Base-by-base conservation (phyloP, 2,113 vertebrate species). In the Etheostoma spectabile region DNA sequence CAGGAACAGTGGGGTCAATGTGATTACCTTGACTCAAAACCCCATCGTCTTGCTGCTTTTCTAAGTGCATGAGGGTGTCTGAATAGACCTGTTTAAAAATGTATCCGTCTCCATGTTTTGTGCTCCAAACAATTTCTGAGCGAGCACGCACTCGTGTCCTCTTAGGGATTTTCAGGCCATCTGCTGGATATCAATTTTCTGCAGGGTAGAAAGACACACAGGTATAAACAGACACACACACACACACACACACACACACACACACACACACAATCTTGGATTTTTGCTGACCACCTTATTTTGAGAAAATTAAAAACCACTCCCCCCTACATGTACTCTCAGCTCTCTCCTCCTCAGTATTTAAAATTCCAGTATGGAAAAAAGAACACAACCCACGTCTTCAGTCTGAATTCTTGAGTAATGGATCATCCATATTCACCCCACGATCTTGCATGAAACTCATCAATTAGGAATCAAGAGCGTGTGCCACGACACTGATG, bases 141-240 rank as follows among this genome's bases (percentile, higher is more conserved):
- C 0, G 8, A 73, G 49, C 51, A 55, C 59, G 68, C 67, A 8
- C 55, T 38, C 5, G 4, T 16, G 62, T 83, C 73, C 87, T 60
- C 79, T n/a, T 61, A 80, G 79, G 70, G 72, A 52, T 77, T 74
- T 83, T 59, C 15, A 70, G 83, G 63, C 87, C 86, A 91, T 86
- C 87, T 88, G 87, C 74, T 78, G 52, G 52, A 78, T 91, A 87
- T 89, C 62, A 78, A 19, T 78, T 83, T 81, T 48, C 33, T 52
- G 52, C 61, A 21, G 33, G 24, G 21, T 42, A 15, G 22, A 75
- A 24, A 77, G 45, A 78, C 5, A 71, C n/a, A 45, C 51, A 67
- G 42, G 30, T 22, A 64, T 2, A 11, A 16, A 63, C 11, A 15
- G 53, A 59, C 67, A 27, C 35, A 57, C 68, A 70, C n/a, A 24